phyloP scores from a whole-genome alignment of 2,888 invertebrate genomes.

The Brachynemurus nebulosus region DNA sequence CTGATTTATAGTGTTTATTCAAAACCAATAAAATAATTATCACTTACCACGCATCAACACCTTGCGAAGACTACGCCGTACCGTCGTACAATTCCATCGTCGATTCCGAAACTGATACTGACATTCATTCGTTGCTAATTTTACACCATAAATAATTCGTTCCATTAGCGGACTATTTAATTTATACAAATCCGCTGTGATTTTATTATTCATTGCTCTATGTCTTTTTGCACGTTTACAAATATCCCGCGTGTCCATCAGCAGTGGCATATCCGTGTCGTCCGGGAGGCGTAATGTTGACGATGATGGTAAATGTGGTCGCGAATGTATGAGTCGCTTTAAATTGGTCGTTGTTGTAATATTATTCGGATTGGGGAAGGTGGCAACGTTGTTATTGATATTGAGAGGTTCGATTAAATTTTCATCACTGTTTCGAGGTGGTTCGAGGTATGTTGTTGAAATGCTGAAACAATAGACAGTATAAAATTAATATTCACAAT shows the following conservation, averaged over 20 bases:
- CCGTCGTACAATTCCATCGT: slow-evolving; percentile 81
- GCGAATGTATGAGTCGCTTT: no score
- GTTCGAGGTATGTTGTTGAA: no score
- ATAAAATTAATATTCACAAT: no score
- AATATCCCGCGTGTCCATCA: slow-evolving; percentile 77
- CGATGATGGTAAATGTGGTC: no score
- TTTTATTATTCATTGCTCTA: slow-evolving; percentile 28
- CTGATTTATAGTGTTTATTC: no score
- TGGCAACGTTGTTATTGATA: no score
- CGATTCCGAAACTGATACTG: slow-evolving; percentile 74
- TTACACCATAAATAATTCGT: slow-evolving; percentile 73
- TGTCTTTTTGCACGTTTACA: slow-evolving; percentile 69
- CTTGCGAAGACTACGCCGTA: slow-evolving; percentile 66
- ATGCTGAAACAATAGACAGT: no score
- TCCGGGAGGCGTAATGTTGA: no score
- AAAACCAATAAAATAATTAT: background rate
- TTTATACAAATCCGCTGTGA: slow-evolving; percentile 69
- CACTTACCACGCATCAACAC: slow-evolving; percentile 70
- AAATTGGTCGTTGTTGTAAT: no score
- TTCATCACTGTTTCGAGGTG: no score
- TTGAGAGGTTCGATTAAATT: no score
- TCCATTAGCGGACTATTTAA: slow-evolving; percentile 69
- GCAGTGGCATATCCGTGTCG: slow-evolving; percentile 61
- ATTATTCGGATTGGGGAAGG: no score
- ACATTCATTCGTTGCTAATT: slow-evolving; percentile 72